These are phyloP conservation scores for Notiomystis cincta DNA, from an alignment of 2,113 vertebrate genomes.

Conservation along the genomic window DNA sequence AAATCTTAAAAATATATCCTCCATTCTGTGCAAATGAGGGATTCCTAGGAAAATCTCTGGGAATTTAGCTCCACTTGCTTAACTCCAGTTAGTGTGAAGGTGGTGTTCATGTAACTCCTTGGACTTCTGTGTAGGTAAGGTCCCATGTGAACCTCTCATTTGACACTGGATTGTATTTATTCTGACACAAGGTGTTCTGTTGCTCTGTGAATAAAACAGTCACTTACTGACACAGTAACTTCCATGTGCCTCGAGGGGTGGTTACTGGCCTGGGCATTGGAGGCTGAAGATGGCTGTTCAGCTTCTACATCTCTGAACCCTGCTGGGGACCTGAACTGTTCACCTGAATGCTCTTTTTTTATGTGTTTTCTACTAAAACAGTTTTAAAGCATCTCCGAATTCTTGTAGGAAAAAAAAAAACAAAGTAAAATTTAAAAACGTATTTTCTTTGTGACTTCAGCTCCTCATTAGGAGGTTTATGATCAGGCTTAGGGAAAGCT, in stretches of 20 bases:
- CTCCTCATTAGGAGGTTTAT: slow-evolving; percentile 58
- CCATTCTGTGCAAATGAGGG: neutral
- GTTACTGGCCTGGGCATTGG: neutral
- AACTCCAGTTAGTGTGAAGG: neutral
- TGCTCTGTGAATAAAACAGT: neutral
- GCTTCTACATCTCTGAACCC: neutral
- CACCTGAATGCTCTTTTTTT: slow-evolving; percentile 5
- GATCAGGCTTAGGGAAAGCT: slow-evolving; percentile 15
- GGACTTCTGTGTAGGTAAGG: neutral
- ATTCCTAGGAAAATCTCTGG: neutral
- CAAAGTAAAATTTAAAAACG: slow-evolving; percentile 17
- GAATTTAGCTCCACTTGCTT: neutral
- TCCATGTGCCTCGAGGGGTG: neutral
- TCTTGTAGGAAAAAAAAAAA: neutral
- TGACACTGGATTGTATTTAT: neutral
- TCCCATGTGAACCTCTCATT: neutral
- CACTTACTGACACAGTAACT: neutral
- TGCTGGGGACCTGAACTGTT: slow-evolving; percentile 3
- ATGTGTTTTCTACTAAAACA: slow-evolving; percentile 19
- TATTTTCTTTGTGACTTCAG: slow-evolving; percentile 47
- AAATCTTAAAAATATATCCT: neutral
- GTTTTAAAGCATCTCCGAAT: slow-evolving; percentile 30
- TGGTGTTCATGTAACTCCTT: neutral
- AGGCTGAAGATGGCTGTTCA: neutral
- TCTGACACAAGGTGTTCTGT: neutral